Base-by-base conservation (phyloP, 2,113 vertebrate genomes). In the Australoheros scitulus region DNA sequence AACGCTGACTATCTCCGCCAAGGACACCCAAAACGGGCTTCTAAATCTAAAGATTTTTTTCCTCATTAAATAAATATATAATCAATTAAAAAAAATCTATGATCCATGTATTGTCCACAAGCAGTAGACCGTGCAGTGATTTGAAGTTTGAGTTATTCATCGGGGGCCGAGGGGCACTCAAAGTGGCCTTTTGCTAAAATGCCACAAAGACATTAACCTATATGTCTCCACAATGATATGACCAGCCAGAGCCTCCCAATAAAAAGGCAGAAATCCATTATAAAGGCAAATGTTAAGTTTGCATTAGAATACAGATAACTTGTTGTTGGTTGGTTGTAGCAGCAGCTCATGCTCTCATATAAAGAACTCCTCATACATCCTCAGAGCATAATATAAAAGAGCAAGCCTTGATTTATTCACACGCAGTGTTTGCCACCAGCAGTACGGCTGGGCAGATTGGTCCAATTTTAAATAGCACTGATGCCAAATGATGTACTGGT, bases 261-360 rank as follows among this genome's bases (percentile, higher is more conserved):
- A 92, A 95, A 91, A 92, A 92, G 78, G 61, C 80, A 92, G 87
- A 91, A 94, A 93, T 89, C 90, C 87, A 93, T 95, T 95, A 91
- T 82, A 93, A 94, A 94, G 91, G 93, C 91, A 96, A 96, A 95
- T 96, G 95, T 96, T 96, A 95, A 93, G 92, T 95, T 96, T 95
- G 94, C 93, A 96, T 95, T 88, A 90, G 89, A 92, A 95, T 94
- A 85, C 85, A 83, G 87, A 84, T 77, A 89, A 90, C 79, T 41
- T 77, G 32, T 86, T 83, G 87, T 93, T 91, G 94, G 74, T 90
- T 78, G 86, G 82, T 78, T 24, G 24, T 72, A 85, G 76, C 70
- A 85, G 61, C 80, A 79, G 87, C 80, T 82, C 78, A 90, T 87
- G 79, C 80, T 87, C 86, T 91, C 70, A 22, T 75, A 60, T 61